These are phyloP conservation scores for Lochmaea crataegi DNA, from an alignment of 2,888 invertebrate species.

Conservation along the genomic window DNA sequence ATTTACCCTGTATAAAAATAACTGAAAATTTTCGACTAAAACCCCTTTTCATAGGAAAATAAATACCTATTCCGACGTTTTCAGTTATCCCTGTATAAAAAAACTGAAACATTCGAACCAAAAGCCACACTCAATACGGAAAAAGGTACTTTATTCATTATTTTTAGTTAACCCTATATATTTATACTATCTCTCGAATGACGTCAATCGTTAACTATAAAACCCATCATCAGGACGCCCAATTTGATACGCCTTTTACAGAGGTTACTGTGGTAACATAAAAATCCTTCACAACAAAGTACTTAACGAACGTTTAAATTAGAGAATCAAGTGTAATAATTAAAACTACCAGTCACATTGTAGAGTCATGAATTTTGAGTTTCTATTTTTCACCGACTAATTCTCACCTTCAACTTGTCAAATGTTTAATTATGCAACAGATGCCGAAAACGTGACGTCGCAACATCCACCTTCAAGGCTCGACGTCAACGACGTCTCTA, in stretches of 20 bases:
- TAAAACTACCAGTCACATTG: not conserved
- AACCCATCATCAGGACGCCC: not conserved
- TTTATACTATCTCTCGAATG: not conserved
- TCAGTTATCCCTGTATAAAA: no score
- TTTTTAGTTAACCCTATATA: not conserved
- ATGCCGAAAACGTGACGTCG: slow-evolving; percentile 56
- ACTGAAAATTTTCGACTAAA: no score
- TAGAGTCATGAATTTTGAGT: not conserved
- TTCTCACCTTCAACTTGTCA: slow-evolving; percentile 33
- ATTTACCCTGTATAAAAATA: no score
- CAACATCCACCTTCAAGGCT: slow-evolving; percentile 31
- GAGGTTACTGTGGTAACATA: not conserved
- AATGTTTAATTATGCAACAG: slow-evolving; percentile 34
- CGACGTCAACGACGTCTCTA: slow-evolving; percentile 32
- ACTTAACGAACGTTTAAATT: not conserved
- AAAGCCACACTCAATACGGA: no score
- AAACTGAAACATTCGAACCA: no score
- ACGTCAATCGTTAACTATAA: not conserved
- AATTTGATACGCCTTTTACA: not conserved
- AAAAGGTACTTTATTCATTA: not conserved
- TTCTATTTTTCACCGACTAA: slow-evolving; percentile 6
- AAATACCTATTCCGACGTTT: no score
- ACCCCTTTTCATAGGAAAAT: no score
- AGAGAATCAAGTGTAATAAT: not conserved
- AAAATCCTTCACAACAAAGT: not conserved